Percentiles rank a stretch among this genome's conserved stretches.
Evolutionary conservation across 2,888 invertebrate species (phyloP).

Genomic region (Lasioglossum oenotherae): DNA sequence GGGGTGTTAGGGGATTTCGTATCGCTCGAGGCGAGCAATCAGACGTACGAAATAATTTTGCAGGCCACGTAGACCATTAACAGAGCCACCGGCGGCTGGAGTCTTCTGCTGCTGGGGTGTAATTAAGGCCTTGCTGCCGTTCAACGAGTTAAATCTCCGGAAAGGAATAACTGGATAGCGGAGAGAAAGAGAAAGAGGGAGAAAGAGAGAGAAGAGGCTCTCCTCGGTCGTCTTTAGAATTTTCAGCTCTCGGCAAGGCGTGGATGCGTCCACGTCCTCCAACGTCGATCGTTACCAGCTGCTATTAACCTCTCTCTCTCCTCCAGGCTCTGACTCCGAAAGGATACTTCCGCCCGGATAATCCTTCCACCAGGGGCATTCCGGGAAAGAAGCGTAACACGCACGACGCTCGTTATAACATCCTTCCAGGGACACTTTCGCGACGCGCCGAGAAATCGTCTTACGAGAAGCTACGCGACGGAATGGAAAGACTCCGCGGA

Average conservation of each 20-base stretch:
- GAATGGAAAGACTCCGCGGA: background rate
- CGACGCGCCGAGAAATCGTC: background rate
- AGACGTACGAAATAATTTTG: constrained; percentile 17
- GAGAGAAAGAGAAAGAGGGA: background rate
- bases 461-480: background rate
- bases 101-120: background rate
- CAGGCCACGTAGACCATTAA: constrained; percentile 18
- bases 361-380: background rate
- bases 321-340: background rate
- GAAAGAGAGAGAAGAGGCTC: background rate
- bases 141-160: constrained; percentile 29
- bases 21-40: constrained; percentile 6
- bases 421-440: background rate
- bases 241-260: constrained; percentile 6
- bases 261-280: constrained; percentile 20
- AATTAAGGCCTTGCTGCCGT: constrained; percentile 12
- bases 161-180: constrained; percentile 14
- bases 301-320: constrained; percentile 31
- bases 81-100: constrained; percentile 12
- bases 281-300: constrained; percentile 23
- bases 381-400: background rate
- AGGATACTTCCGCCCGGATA: constrained; percentile 8
- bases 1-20: background rate
- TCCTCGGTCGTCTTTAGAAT: constrained; percentile 18
- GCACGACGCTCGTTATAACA: background rate